Evolutionary conservation across 2,888 invertebrate genomes (phyloP).

Genomic region (Polymixis flavicincta): DNA sequence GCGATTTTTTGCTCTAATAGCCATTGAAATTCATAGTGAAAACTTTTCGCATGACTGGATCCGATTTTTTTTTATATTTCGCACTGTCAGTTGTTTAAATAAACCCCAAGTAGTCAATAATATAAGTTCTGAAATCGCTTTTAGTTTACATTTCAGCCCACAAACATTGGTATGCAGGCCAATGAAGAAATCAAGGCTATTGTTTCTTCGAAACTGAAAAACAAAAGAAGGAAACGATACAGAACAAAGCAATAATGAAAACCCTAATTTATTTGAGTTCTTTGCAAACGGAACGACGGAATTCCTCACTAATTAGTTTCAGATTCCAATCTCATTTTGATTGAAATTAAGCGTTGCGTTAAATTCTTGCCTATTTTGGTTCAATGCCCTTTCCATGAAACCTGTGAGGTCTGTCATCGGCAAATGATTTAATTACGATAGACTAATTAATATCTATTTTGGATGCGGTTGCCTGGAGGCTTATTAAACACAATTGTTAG

Average conservation of each 20-base stretch:
- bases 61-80: too few species aligned
- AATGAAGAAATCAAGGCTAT: slow-evolving; percentile 65
- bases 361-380: slow-evolving; percentile 28
- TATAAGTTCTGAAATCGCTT: neutral
- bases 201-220: slow-evolving; percentile 49
- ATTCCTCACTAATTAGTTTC: slow-evolving; percentile 63
- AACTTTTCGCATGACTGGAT: too few species aligned
- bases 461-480: neutral
- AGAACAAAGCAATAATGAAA: slow-evolving; percentile 54
- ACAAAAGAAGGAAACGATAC: slow-evolving; percentile 37
- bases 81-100: neutral
- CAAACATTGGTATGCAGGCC: slow-evolving; percentile 43
- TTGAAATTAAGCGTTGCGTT: slow-evolving; percentile 52
- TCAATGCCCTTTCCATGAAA: slow-evolving; percentile 7
- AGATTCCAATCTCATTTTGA: slow-evolving; percentile 57
- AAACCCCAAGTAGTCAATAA: neutral
- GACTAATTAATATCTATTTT: slow-evolving; percentile 17
- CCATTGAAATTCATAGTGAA: too few species aligned
- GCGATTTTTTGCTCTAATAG: too few species aligned
- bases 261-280: slow-evolving; percentile 62
- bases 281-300: slow-evolving; percentile 48
- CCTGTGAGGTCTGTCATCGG: slow-evolving; percentile 9
- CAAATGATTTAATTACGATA: slow-evolving; percentile 27
- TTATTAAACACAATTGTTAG: neutral
- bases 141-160: slow-evolving; percentile 12